phyloP scores from a whole-genome alignment of 2,888 invertebrate genomes.

The Unio pictorum region DNA sequence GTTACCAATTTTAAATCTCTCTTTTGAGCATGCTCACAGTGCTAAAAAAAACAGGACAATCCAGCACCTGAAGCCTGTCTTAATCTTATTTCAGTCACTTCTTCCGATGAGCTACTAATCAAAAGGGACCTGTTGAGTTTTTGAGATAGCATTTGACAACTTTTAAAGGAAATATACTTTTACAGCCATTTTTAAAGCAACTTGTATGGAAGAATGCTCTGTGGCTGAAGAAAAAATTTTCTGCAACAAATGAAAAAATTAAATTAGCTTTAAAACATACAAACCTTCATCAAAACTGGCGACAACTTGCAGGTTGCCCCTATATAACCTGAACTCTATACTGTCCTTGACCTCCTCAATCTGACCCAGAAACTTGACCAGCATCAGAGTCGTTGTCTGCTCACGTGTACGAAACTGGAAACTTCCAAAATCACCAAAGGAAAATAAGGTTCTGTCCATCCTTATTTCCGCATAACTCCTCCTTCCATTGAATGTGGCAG shows the following conservation, averaged over 20 bases:
- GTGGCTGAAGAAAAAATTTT: background rate
- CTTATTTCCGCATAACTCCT: slow-evolving; percentile 42
- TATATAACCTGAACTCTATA: slow-evolving; percentile 55
- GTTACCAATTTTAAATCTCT: too few relatives aligned
- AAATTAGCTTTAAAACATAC: background rate
- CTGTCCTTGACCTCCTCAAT: slow-evolving; percentile 23
- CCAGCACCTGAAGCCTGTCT: too few relatives aligned
- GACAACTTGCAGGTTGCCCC: slow-evolving; percentile 44
- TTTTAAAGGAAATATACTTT: too few relatives aligned
- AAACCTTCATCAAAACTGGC: slow-evolving; percentile 15
- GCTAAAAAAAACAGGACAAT: too few relatives aligned
- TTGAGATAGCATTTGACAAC: too few relatives aligned
- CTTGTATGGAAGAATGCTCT: background rate
- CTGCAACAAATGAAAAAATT: background rate
- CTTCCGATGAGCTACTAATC: too few relatives aligned
- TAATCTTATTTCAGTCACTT: too few relatives aligned
- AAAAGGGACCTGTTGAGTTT: too few relatives aligned
- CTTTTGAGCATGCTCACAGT: too few relatives aligned
- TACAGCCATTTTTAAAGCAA: too few relatives aligned
- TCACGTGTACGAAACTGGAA: slow-evolving; percentile 60
- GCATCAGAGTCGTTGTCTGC: slow-evolving; percentile 48
- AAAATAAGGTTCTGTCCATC: slow-evolving; percentile 46
- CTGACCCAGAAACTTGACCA: slow-evolving; percentile 42
- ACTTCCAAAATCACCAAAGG: slow-evolving; percentile 55
- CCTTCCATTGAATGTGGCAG: slow-evolving; percentile 55